phyloP scores from a whole-genome alignment of 2,888 invertebrate genomes.

The Xanthorhoe designata region DNA sequence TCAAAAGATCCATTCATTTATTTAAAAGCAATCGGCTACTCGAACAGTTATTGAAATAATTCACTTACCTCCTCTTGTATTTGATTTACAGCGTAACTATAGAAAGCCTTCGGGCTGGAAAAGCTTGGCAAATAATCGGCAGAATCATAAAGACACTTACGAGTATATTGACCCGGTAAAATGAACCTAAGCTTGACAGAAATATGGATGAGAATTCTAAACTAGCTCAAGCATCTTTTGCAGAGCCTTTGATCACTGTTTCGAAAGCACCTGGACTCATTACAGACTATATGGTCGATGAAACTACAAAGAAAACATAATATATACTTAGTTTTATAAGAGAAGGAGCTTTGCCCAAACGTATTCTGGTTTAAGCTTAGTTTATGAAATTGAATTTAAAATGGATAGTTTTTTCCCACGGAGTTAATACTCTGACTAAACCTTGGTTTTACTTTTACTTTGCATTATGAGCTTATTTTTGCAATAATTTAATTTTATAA shows the following conservation, averaged over 20 bases:
- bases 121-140: conserved; percentile 48
- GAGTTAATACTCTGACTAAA: background rate
- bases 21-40: conserved; percentile 35
- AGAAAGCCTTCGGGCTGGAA: conserved; percentile 47
- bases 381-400: background rate
- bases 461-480: background rate
- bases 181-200: conserved; percentile 10
- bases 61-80: conserved; percentile 46
- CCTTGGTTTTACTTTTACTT: background rate
- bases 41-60: conserved; percentile 44
- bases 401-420: background rate
- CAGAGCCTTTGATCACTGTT: conserved; percentile 58
- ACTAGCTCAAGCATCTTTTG: background rate
- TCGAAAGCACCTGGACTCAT: conserved; percentile 42
- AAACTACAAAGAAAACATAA: conserved; percentile 28
- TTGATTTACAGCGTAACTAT: conserved; percentile 51
- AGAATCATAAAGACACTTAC: conserved; percentile 34
- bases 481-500: too few species aligned
- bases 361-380: background rate
- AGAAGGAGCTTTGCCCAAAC: background rate
- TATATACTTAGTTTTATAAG: background rate
- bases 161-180: conserved; percentile 12
- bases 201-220: conserved; percentile 14
- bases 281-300: conserved; percentile 21
- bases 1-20: conserved; percentile 29